Percentiles rank a stretch among this genome's conserved stretches.
Conservation (phyloP, 2,888 invertebrate genomes). For the Erpobdella octoculata region DNA sequence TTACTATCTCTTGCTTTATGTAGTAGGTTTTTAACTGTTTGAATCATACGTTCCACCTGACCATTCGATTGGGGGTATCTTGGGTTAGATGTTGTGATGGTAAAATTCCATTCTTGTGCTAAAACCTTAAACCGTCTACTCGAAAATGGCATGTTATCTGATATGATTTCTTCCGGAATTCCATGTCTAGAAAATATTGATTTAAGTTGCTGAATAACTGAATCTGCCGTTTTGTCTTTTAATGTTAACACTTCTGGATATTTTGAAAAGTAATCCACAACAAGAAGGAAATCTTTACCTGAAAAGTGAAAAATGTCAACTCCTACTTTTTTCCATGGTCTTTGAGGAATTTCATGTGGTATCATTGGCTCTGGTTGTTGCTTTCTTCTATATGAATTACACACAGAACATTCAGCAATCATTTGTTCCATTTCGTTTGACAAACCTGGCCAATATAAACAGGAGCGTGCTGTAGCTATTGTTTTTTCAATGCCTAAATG, state of each 20-base stretch:
- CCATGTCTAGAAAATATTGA: constrained; percentile 35
- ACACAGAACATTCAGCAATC: constrained; percentile 20
- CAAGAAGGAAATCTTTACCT: constrained; percentile 33
- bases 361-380: constrained; percentile 30
- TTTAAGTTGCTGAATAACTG: constrained; percentile 32
- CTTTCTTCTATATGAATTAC: neutral
- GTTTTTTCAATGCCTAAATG: constrained; percentile 31
- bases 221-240: constrained; percentile 33
- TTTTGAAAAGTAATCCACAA: constrained; percentile 38
- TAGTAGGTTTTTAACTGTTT: constrained; percentile 12
- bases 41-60: neutral
- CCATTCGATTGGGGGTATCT: constrained; percentile 25
- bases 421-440: constrained; percentile 24
- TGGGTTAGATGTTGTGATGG: constrained; percentile 29
- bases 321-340: constrained; percentile 36
- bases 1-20: constrained; percentile 31
- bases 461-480: constrained; percentile 24
- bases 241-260: constrained; percentile 36
- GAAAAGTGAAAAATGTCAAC: constrained; percentile 32
- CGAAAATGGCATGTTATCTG: constrained; percentile 37
- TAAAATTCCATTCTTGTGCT: constrained; percentile 30
- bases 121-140: constrained; percentile 29
- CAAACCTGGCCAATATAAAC: constrained; percentile 34
- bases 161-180: constrained; percentile 34
- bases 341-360: constrained; percentile 26